Evolutionary conservation across 2,113 vertebrate species (phyloP).

Genomic region (Boleophthalmus pectinirostris): DNA sequence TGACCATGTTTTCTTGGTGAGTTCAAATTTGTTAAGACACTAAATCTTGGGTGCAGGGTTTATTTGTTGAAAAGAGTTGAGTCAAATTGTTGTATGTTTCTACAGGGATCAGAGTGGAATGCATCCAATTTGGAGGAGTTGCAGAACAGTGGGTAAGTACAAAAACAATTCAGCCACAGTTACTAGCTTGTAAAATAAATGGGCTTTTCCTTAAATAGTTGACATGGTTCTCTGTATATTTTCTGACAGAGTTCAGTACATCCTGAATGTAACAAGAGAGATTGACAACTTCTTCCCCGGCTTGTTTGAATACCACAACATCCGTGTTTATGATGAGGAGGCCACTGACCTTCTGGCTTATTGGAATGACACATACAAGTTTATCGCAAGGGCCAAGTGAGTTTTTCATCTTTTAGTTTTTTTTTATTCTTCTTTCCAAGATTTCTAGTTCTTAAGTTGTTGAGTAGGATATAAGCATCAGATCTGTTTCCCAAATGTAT

Average conservation of each 20-base stretch:
- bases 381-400: slow-evolving; percentile 98
- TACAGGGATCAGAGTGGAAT: slow-evolving; percentile 97
- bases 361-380: slow-evolving; percentile 98
- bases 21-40: slow-evolving; percentile 49
- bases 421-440: not conserved
- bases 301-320: slow-evolving; percentile 96
- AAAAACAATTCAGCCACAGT: slow-evolving; percentile 27
- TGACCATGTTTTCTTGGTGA: slow-evolving; percentile 95
- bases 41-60: slow-evolving; percentile 25
- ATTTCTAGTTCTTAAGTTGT: not conserved
- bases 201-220: not conserved
- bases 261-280: slow-evolving; percentile 96
- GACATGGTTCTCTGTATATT: not conserved
- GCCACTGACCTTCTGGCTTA: slow-evolving; percentile 95
- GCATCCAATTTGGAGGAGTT: slow-evolving; percentile 97
- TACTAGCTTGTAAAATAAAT: not conserved
- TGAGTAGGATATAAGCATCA: not conserved
- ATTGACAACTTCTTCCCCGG: slow-evolving; percentile 99
- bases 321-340: slow-evolving; percentile 97
- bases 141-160: slow-evolving; percentile 91
- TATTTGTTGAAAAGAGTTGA: slow-evolving; percentile 51
- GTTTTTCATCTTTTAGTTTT: slow-evolving; percentile 39
- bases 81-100: slow-evolving; percentile 48
- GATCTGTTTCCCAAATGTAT: not conserved
- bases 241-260: slow-evolving; percentile 87